A percentile compares a stretch with the other conserved stretches of the same genome.
phyloP scores from a whole-genome alignment of 2,797 vertebrate species.

The Kryptolebias ocellatus region DNA sequence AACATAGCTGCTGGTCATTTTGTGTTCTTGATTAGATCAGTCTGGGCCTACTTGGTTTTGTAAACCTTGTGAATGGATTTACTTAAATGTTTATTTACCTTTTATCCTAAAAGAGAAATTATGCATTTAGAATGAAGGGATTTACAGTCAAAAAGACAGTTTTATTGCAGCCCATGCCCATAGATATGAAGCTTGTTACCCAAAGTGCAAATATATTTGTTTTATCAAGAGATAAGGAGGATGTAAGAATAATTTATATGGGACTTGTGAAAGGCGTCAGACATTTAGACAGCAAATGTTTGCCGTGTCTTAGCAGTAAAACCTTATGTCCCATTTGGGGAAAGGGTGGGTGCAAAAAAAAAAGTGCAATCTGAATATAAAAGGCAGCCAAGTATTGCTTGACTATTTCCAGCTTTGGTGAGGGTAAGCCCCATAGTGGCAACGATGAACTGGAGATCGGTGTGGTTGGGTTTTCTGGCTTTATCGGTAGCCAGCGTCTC shows the following conservation, averaged over 20 bases:
- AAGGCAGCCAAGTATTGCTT: conserved; percentile 13
- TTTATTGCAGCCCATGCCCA: conserved; percentile 22
- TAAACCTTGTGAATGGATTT: not conserved
- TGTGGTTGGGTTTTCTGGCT: conserved; percentile 63
- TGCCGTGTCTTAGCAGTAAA: conserved; percentile 51
- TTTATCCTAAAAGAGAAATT: conserved; percentile 7
- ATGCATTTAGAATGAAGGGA: not conserved
- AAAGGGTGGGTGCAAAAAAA: conserved; percentile 38
- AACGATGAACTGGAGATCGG: conserved; percentile 67
- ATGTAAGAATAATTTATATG: conserved; percentile 39
- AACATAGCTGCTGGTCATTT: not conserved
- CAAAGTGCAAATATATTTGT: conserved; percentile 42
- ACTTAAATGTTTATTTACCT: not conserved
- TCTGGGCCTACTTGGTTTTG: not conserved
- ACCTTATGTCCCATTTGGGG: conserved; percentile 5
- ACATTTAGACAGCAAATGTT: conserved; percentile 48
- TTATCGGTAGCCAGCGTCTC: conserved; percentile 39
- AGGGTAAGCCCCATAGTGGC: conserved; percentile 29
- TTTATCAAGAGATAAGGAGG: conserved; percentile 39
- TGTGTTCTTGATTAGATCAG: not conserved
- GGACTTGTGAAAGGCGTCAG: conserved; percentile 45
- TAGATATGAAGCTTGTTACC: not conserved
- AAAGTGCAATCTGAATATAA: conserved; percentile 69
- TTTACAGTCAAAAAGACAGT: not conserved
- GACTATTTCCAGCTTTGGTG: conserved; percentile 33